Base-by-base conservation (phyloP, 2,113 vertebrate species). In the Notarius quadriscutis region DNA sequence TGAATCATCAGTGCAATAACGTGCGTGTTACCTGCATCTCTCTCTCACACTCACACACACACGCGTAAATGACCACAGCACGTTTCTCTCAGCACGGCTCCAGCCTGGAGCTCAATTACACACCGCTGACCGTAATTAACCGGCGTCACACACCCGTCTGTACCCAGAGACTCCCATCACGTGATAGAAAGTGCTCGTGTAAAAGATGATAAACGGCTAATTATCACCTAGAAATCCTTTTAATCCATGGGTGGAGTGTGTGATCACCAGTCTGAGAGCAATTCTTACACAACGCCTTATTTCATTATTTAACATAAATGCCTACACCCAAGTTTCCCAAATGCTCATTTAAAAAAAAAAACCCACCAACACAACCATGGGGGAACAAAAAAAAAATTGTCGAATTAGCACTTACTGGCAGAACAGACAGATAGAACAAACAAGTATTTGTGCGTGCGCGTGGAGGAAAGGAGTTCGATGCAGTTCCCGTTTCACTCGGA, bases 1-100 rank as follows among this genome's bases (percentile, higher is more conserved):
- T 94, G 87, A 94, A 93, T 93, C 93, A 93, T 88, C 93, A 67
- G 60, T 51, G 41, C 34, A 72, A 84, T 72, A 74, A 84, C 14
- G 17, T 57, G 67, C 14, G 30, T 53, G 50, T 53, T 74, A 74
- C 30, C 18, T 10, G 41, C 15, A 27, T 8, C 69, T 48, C 71
- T 20, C 34, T 20, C 34, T 7, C 10, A 10, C 78, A 18, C 77
- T 0, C 41, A 41, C 15, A 18, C 48, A 55, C 51, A 83, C 81
- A 12, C 4, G 48, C 30, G 53, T n/a, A 12, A 30, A 7, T 8
- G 25, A 82, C 63, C 48, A 51, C 12, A 20, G 53, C 48, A 67
- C 20, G 72, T 63, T 78, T 67, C 48, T 67, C 75, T 48, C 85
- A 57, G 62, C 51, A 55, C 22, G 7, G 85, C 15, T n/a, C 51